Evolutionary conservation across 2,888 invertebrate genomes (phyloP), one percentile per base, ranked within the genome.

Genomic region (Trachelus troglodyta): DNA sequence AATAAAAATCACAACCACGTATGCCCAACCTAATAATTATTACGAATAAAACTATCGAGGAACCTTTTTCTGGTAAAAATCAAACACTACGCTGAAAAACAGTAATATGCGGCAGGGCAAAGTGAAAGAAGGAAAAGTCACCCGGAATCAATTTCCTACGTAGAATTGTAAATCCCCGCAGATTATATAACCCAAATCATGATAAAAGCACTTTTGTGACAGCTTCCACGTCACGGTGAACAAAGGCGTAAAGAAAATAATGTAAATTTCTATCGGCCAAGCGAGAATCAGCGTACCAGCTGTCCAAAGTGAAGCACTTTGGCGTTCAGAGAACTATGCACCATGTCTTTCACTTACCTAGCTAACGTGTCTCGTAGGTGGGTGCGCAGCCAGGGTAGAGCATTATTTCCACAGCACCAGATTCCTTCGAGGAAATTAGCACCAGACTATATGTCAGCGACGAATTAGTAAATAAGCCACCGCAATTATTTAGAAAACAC

Each of bases 331-430:
- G 80, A 83, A 78, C 79, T 81, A 33, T 79, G 34, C 69, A 33
- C 80, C 80, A 23, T 37, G 69, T 23, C 84, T 83, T 85, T 84
- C 85, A 86, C 87, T 88, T 81, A 87, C 88, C 87, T 82, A 85
- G 79, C 85, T 87, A 86, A 88, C 84, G 86, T 86, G 80, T 85
- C 83, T 83, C 82, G 83, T 81, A 79, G 80, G 84, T 80, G 77
- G 82, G 81, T 84, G 81, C 84, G 80, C 85, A 81, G 81, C 80
- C 83, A 78, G 82, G 84, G 81, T 83, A 82, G 80, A 77, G 82
- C 88, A 89, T 89, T 87, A 87, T 86, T 82, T 84, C 81, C 76
- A 73, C 35, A 79, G 79, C 79, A 79, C 75, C 75, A 56, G 78
- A 73, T 56, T 30, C 68, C 71, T 33, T 68, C 37, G 56, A 11